Base-by-base conservation (phyloP, 2,888 invertebrate species). In the Limnephilus rhombicus region DNA sequence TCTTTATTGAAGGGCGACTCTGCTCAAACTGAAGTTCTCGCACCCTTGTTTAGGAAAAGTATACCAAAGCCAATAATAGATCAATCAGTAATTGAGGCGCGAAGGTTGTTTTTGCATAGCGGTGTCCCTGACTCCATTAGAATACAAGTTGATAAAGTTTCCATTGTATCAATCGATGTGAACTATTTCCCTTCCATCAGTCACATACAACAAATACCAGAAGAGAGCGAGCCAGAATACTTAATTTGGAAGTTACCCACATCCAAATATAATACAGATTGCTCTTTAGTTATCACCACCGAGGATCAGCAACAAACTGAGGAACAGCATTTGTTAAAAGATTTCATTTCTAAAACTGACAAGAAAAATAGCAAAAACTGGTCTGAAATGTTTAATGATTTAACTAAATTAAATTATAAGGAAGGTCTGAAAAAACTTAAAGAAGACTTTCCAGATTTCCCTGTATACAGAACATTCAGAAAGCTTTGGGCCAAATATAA, bases 21-120 rank as follows among this genome's bases (percentile, higher is more conserved):
- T 94, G 95, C 29, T 94, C 95, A 83, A 88, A 91, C 89, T 80
- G 91, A 92, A 13, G 97, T 97, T 95, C 94, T 98, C 83, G 98
- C 98, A 1, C 98, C 98, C n/a, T 96, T 98, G 86, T 98, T 98
- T 95, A 94, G 96, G 0, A 96, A 96, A 92, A 94, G 95, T 85
- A 81, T 95, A 82, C 95, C 96, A 18, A 97, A 97, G 95, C 96
- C 96, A 12, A 96, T 96, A 94, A 94, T 96, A 29, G 97, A 97
- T 95, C 96, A 96, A 29, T 96, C 95, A 90, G 95, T 96, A 83
- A 92, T 97, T 85, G 97, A 97, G 94, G 98, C 98, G 9, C 97
- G 97, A 94, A 97, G 97, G 93, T 96, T 96, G 93, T 98, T 98
- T 95, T 95, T 98, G 80, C 96, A 97, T 94, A 98, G 98, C 93